Base-by-base conservation (phyloP, 2,113 vertebrate genomes). In the Amblyornis subalaris region DNA sequence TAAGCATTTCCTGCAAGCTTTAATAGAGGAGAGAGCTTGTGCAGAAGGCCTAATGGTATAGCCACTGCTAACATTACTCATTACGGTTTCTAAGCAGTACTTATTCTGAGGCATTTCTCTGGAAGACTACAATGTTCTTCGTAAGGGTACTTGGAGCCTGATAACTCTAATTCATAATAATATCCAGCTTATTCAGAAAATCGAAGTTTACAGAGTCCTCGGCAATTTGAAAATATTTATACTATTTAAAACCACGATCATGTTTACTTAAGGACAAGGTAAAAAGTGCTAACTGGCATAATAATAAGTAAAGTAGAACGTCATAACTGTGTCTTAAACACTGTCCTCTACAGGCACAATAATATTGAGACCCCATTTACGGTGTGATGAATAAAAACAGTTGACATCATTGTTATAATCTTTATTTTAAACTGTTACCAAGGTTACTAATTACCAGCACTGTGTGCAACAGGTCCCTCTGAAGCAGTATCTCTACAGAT, bases 391-490 rank as follows among this genome's bases (percentile, higher is more conserved):
- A 98, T 88, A 97, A 98, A 98, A 98, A 98, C 98, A 96, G 96
- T 98, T 94, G 97, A 97, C 98, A 98, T 98, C 97, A 96, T 97
- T 98, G 98, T 98, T 98, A 98, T 96, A 98, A 99, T 98, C 98
- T 98, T 98, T 98, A 98, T 99, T 99, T 99, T 97, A 98, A 98
- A 98, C 98, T 98, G 99, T 99, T 99, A 98, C 99, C 99, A 99
- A 98, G 99, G 99, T 98, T 98, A 99, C 99, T 99, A 99, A 99
- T 99, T 99, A 98, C 98, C 98, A 98, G 98, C 98, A 96, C 98
- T 98, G 96, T 96, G 98, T 97, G 98, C 99, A 99, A 99, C 99
- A 98, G 98, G 98, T 98, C 98, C 98, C 98, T 98, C 98, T 97
- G 97, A 98, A 98, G 98, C 98, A 96, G 98, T 97, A 97, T 98